phyloP scores from a whole-genome alignment of 2,113 vertebrate genomes.

The Pseudopipra pipra region DNA sequence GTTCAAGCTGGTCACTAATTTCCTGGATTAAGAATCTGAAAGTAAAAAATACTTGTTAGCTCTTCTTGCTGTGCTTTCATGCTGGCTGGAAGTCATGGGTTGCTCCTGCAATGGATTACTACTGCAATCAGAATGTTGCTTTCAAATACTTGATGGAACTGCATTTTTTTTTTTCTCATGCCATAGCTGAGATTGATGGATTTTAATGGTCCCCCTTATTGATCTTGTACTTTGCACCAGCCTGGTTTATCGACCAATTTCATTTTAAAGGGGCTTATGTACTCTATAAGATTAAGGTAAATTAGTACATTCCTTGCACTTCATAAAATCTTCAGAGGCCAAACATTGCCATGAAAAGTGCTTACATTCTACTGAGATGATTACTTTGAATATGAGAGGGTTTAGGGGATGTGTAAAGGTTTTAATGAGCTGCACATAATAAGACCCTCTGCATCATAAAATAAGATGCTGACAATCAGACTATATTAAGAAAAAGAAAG shows the following conservation, averaged over 20 bases:
- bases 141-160: not conserved
- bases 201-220: not conserved
- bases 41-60: not conserved
- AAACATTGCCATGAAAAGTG: not conserved
- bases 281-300: constrained; percentile 29
- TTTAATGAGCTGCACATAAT: not conserved
- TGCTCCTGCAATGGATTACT: not conserved
- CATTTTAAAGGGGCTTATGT: not conserved
- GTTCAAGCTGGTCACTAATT: not conserved
- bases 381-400: not conserved
- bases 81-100: not conserved
- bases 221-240: not conserved
- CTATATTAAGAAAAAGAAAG: not conserved
- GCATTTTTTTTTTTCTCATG: not conserved
- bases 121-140: not conserved
- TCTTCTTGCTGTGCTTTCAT: not conserved
- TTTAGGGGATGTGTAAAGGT: not conserved
- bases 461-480: not conserved
- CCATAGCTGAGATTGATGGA: not conserved
- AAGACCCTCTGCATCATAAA: not conserved
- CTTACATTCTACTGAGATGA: not conserved
- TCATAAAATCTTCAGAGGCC: constrained; percentile 28
- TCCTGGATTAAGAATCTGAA: not conserved
- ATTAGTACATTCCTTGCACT: constrained; percentile 30
- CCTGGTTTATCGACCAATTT: constrained; percentile 13